These are phyloP conservation scores for Phrynocephalus guinanensis DNA, from an alignment of 2,797 vertebrate genomes.

Conservation along the genomic window DNA sequence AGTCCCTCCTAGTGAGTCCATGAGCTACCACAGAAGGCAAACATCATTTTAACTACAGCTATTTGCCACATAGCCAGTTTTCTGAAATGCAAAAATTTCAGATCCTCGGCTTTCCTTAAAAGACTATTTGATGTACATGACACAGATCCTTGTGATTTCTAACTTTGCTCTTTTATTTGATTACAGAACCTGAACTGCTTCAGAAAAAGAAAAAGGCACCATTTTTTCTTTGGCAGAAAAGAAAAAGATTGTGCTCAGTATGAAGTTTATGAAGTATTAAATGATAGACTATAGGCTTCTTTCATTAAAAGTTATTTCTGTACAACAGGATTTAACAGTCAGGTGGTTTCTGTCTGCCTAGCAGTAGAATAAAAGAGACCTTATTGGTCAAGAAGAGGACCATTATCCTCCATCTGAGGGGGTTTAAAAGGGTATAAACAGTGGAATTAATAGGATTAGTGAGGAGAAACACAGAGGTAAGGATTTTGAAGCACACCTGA, in stretches of 20 bases:
- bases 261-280: background rate
- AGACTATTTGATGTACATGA: slow-evolving; percentile 25
- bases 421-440: no score
- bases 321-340: background rate
- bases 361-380: no score
- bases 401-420: no score
- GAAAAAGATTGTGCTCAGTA: background rate
- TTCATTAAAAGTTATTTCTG: background rate
- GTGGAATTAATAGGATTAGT: no score
- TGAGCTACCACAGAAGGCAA: background rate
- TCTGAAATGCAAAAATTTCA: background rate
- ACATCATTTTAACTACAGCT: background rate
- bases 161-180: slow-evolving; percentile 10
- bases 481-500: no score
- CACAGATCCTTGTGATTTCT: background rate
- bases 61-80: slow-evolving; percentile 4
- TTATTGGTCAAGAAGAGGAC: no score
- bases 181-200: background rate
- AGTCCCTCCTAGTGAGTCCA: no score
- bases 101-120: background rate
- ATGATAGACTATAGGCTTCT: no score
- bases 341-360: no score
- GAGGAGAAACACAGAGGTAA: no score
- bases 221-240: background rate
- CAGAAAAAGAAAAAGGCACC: background rate